Evolutionary conservation across 2,797 vertebrate genomes (phyloP).

Genomic region (Otolemur crassicaudatus): DNA sequence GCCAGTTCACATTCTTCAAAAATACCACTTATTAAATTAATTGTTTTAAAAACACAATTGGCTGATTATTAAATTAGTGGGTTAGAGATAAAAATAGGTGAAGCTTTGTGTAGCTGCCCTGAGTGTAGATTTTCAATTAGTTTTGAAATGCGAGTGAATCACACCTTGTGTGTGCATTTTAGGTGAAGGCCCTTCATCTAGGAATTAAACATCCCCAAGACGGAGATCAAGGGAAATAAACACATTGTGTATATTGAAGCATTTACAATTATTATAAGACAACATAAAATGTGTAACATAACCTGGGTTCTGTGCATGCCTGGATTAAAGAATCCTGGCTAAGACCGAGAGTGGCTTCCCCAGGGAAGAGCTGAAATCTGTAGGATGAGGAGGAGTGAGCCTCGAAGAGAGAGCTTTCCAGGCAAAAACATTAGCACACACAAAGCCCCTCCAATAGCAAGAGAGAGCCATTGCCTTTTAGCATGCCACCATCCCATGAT

Average conservation of each 20-base stretch:
- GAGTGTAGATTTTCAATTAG: neutral
- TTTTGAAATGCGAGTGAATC: neutral
- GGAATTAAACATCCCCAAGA: neutral
- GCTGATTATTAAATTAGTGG: neutral
- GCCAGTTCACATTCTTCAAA: neutral
- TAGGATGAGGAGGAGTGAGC: too few relatives aligned
- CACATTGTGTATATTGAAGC: neutral
- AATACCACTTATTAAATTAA: neutral
- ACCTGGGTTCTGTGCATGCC: neutral
- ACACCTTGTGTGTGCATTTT: neutral
- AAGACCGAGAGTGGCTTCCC: neutral
- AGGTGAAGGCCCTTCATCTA: neutral
- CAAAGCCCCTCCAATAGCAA: neutral
- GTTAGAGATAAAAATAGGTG: neutral
- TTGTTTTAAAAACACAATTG: neutral
- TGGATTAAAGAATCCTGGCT: neutral
- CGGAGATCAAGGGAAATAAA: neutral
- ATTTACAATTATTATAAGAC: neutral
- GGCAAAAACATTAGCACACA: neutral
- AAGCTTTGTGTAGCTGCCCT: neutral
- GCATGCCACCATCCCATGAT: rapidly evolving
- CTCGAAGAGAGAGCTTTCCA: neutral
- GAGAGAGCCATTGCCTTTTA: neutral
- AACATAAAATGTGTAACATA: neutral
- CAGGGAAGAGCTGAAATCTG: neutral